Conservation (phyloP, 2,113 vertebrate genomes). For the Amblyopsis rosae region DNA sequence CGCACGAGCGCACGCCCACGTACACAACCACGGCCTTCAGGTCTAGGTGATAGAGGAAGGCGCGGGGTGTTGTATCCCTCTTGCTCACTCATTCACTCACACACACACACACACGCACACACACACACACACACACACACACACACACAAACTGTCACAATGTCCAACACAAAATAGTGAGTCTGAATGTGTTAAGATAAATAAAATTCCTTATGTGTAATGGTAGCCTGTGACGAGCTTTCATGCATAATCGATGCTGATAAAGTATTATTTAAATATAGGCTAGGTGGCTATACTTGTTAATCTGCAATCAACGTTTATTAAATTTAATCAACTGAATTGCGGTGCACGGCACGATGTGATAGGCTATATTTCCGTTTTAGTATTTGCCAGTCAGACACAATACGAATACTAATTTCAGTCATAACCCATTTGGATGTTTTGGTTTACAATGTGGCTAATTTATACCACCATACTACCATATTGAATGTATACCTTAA, state of each 20-base stretch:
- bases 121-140: conserved; percentile 1
- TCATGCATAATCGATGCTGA: background rate
- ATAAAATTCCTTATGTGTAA: background rate
- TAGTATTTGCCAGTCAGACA: no score
- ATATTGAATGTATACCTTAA: no score
- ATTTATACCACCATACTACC: no score
- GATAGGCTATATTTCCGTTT: background rate
- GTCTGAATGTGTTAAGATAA: background rate
- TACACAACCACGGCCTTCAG: no score
- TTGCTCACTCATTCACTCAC: background rate
- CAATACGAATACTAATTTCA: no score
- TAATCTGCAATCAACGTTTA: conserved; percentile 7
- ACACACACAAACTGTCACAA: background rate
- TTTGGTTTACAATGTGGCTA: no score
- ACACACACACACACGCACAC: background rate
- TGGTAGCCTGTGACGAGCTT: background rate
- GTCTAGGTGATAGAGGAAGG: no score
- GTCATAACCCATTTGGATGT: no score
- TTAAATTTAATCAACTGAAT: background rate
- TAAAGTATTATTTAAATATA: no score
- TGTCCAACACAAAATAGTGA: no score
- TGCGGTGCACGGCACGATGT: background rate
- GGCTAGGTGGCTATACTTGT: background rate
- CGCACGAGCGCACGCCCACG: no score
- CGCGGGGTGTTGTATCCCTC: no score